These are phyloP conservation scores for Carterocephalus palaemon DNA, from an alignment of 2,888 invertebrate species.

Conservation along the genomic window DNA sequence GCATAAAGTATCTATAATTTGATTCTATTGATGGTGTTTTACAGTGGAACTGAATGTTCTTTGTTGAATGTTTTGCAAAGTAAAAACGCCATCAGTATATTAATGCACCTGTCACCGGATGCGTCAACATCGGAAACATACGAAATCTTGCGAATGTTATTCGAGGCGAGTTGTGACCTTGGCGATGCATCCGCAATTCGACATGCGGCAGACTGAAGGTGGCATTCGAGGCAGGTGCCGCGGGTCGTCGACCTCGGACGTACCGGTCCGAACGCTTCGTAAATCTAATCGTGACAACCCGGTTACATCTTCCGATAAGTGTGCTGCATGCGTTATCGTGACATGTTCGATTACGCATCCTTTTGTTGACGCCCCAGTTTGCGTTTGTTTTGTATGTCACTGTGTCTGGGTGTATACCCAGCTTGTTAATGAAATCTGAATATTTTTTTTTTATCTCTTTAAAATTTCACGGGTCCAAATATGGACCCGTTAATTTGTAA, in stretches of 20 bases:
- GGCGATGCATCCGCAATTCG: slow-evolving; percentile 32
- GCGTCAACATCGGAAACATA: slow-evolving; percentile 16
- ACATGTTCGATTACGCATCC: slow-evolving; percentile 11
- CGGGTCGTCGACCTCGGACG: slow-evolving; percentile 44
- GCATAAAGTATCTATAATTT: too few relatives aligned
- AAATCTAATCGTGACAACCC: slow-evolving; percentile 21
- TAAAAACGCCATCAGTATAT: too few relatives aligned
- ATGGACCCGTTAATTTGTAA: too few relatives aligned
- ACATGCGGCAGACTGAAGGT: slow-evolving; percentile 32
- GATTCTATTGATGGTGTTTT: too few relatives aligned
- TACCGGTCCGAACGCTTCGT: slow-evolving; percentile 39
- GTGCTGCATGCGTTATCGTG: slow-evolving; percentile 16
- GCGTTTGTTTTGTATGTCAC: slow-evolving; percentile 16
- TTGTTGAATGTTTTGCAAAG: too few relatives aligned
- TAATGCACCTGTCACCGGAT: too few relatives aligned
- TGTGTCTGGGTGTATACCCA: too few relatives aligned
- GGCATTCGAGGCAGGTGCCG: slow-evolving; percentile 59
- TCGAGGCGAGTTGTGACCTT: slow-evolving; percentile 30
- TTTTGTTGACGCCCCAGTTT: slow-evolving; percentile 13
- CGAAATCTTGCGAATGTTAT: slow-evolving; percentile 11
- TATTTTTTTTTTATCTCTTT: too few relatives aligned
- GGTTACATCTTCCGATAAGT: slow-evolving; percentile 23
- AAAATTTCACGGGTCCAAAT: too few relatives aligned
- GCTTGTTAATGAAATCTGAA: too few relatives aligned
- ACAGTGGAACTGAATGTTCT: too few relatives aligned